Base-by-base conservation (phyloP, 2,113 vertebrate genomes). In the Melanotaenia duboulayi region DNA sequence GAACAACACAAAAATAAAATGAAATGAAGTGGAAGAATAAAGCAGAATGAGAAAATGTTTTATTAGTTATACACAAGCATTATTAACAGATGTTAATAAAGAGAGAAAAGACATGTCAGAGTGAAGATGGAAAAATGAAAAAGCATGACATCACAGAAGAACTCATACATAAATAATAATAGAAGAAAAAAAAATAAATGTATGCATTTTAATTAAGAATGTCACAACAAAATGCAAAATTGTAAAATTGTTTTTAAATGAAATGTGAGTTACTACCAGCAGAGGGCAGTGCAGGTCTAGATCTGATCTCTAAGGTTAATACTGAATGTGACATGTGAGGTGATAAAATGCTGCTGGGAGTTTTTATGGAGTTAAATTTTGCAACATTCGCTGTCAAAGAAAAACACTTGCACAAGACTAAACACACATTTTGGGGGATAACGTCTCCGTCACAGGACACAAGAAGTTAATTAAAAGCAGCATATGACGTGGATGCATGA, bases 41-140 rank as follows among this genome's bases (percentile, higher is more conserved):
- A 16, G 11, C 16, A 67, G 39, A 55, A 60, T 57, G 69, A 80
- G 76, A 76, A 60, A 64, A 44, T 8, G 0, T 42, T 81, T 90
- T 90, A 90, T 88, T 90, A 58, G 50, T 58, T 12, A 68, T 56
- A 8, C 22, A 72, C n/a, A 66, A 25, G 3, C 16, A 40, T 57
- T 39, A 56, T 25, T 50, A 23, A 59, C 55, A 70, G 20, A 65
- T n/a, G 16, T 17, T 42, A 69, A 78, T 28, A 66, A 78, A 63
- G 17, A 63, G 17, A 65, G 54, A 71, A 0, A 51, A 76, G 12
- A 20, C 49, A 52, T 61, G 13, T 75, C 49, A 83, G 62, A 77
- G 60, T 24, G 52, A 64, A 39, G n/a, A 65, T 56, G 35, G 40
- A 54, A 78, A 56, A 57, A 25, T 1, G 11, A 19, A 64, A 67